Evolutionary conservation across 2,797 vertebrate species (phyloP).

Genomic region (Melanogrammus aeglefinus): DNA sequence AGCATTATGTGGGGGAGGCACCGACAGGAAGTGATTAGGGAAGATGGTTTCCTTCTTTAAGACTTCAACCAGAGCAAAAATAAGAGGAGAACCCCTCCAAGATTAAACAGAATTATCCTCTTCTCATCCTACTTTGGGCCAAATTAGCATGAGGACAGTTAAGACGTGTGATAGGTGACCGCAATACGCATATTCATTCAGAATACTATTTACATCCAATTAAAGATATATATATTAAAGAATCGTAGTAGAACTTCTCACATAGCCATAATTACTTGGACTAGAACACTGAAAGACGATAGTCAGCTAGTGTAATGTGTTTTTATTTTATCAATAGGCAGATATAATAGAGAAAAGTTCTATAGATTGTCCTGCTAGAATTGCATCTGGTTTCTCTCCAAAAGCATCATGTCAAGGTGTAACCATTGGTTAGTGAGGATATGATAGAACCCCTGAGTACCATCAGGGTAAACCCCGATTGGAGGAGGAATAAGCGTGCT

Average conservation of each 20-base stretch:
- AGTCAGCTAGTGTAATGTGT: neutral
- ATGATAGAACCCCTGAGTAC: neutral
- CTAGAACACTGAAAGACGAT: constrained; percentile 1
- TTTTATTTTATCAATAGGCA: neutral
- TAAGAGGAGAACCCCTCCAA: neutral
- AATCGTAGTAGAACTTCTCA: neutral
- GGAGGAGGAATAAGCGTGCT: neutral
- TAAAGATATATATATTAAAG: neutral
- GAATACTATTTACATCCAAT: neutral
- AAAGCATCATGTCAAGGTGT: neutral
- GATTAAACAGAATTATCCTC: neutral
- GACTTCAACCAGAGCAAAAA: neutral
- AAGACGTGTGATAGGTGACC: neutral
- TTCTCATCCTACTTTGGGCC: neutral
- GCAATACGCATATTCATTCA: neutral
- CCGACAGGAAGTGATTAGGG: neutral
- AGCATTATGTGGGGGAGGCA: neutral
- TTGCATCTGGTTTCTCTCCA: neutral
- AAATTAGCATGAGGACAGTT: neutral
- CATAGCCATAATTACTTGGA: neutral
- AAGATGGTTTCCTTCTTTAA: neutral
- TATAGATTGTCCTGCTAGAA: neutral
- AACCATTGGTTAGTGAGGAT: neutral
- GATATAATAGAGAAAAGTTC: too few species aligned
- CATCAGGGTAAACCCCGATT: neutral